phyloP scores from a whole-genome alignment of 2,113 vertebrate species.

The Prietella phreatophila region DNA sequence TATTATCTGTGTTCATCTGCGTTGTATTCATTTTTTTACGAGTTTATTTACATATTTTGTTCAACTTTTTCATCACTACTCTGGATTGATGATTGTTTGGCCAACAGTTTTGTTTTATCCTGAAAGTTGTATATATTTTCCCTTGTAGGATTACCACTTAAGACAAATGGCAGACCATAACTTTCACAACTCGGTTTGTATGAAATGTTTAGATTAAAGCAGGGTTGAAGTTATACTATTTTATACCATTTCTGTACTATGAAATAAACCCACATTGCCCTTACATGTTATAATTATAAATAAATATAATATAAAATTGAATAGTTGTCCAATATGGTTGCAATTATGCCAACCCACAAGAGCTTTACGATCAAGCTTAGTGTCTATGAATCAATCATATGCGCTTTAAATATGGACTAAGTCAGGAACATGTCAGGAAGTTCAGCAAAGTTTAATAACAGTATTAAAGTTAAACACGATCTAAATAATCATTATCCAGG shows the following conservation, averaged over 20 bases:
- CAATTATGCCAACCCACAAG: background rate
- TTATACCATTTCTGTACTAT: background rate
- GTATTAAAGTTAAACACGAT: background rate
- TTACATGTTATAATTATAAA: background rate
- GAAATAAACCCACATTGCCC: background rate
- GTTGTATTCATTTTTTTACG: background rate
- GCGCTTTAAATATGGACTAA: background rate
- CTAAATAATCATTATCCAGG: background rate
- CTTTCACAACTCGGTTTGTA: background rate
- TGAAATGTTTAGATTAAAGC: background rate
- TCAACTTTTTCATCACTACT: background rate
- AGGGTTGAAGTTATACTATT: background rate
- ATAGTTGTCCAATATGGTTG: too few relatives aligned
- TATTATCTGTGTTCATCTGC: background rate
- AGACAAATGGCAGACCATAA: background rate
- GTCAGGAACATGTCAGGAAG: background rate
- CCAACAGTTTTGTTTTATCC: background rate
- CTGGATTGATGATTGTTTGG: background rate
- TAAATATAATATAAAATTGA: too few relatives aligned
- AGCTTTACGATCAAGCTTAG: background rate
- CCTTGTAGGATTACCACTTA: background rate
- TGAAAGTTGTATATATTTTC: background rate
- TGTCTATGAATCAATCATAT: background rate
- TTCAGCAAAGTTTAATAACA: background rate
- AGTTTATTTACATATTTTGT: background rate